Base-by-base conservation (phyloP, 64 coral and sea anemone genomes). In the Platygyra sinensis region DNA sequence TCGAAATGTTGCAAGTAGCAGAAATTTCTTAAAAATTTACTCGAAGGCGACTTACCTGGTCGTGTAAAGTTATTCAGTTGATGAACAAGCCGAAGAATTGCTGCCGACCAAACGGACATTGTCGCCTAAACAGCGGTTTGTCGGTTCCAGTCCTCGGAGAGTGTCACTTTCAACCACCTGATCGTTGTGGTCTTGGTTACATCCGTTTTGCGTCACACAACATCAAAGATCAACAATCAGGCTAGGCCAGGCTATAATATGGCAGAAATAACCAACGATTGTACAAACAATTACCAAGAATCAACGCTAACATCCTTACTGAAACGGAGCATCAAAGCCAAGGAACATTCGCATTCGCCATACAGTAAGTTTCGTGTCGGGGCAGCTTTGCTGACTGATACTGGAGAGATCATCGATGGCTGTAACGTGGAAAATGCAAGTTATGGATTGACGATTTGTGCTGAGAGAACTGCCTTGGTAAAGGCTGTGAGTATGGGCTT, bases 291-390 rank as follows among this genome's bases (percentile, higher is more conserved):
- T 14, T 28, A 78, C 30, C 16, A 78, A 13, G 51, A 78, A 30
- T 78, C 76, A 18, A 78, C 32, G 19, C 11, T 71, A 30, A 67
- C 8, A 88, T 72, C 52, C 80, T 98, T 57, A 83, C 93, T 64
- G 51, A 75, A 61, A 76, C 93, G 83, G 88, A 42, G 96, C 25
- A 55, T 88, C 13, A 87, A 84, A 89, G 96, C 96, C 7, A 98
- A 95, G 79, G 93, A 98, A 57, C 81, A 89, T 65, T 89, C 96
- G 0, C 95, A 98, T 51, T 93, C 87, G 39, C 96, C 96, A 20
- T 98, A 98, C 65, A 98, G 96, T 76, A 95, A 98, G n/a, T 98
- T 98, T 93, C 96, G 93, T 87, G 96, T 98, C 42, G 96, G 96
- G 30, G 91, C 93, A 72, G 96, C 96, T 0, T 67, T 98, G 13